Evolutionary conservation across 2,113 vertebrate species (phyloP).

Genomic region (Chaetodon auriga): DNA sequence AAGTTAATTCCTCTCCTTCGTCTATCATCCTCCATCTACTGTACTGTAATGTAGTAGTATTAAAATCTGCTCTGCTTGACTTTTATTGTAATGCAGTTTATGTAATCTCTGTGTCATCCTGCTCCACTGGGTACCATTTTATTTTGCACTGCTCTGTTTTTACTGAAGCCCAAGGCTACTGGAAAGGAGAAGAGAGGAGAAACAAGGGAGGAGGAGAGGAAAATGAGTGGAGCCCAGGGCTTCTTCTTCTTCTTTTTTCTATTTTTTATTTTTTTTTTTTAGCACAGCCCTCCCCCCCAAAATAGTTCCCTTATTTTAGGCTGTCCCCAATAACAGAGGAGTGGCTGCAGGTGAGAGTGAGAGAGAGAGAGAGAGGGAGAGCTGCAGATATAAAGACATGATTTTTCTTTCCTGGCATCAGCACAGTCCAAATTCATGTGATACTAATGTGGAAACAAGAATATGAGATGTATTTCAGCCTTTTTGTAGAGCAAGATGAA

Average conservation of each 20-base stretch:
- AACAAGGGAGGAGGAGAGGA: conserved; percentile 23
- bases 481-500: not conserved
- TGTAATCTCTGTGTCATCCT: conserved; percentile 9
- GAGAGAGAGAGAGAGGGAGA: not conserved
- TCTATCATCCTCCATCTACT: not conserved
- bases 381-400: not conserved
- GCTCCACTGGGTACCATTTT: conserved; percentile 5
- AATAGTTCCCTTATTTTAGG: conserved; percentile 76
- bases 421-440: conserved; percentile 2
- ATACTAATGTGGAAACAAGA: not conserved
- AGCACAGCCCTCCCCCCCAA: conserved; percentile 38
- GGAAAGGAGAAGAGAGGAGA: conserved; percentile 48
- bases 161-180: conserved; percentile 30
- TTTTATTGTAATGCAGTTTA: conserved; percentile 2
- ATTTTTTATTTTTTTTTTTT: conserved; percentile 69
- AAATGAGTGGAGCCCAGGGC: conserved; percentile 50
- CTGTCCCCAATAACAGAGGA: conserved; percentile 64
- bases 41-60: not conserved
- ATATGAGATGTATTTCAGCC: not conserved
- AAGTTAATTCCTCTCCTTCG: not conserved
- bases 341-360: conserved; percentile 62
- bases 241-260: conserved; percentile 65
- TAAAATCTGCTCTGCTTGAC: not conserved
- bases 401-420: conserved; percentile 25
- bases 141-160: conserved; percentile 53